These are phyloP conservation scores for Phalacrocorax brasilianus DNA, from an alignment of 2,113 vertebrate genomes.

Conservation along the genomic window DNA sequence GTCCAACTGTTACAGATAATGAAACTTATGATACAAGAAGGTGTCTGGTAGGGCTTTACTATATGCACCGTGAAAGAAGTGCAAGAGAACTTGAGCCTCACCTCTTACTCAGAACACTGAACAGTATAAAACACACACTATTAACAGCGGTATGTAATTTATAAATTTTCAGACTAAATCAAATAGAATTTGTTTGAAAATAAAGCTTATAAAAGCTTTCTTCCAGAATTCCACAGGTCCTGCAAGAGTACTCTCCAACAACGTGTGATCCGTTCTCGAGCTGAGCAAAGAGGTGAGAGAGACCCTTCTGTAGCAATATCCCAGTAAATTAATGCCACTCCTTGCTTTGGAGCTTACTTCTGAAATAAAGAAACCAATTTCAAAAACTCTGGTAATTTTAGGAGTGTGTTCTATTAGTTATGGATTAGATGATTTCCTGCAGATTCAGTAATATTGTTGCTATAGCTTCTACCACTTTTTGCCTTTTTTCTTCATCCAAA, in stretches of 20 bases:
- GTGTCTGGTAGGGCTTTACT: background rate
- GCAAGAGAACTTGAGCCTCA: background rate
- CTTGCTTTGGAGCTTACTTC: background rate
- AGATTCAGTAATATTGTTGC: background rate
- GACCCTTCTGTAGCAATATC: background rate
- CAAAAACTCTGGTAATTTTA: background rate
- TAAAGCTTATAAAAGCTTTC: background rate
- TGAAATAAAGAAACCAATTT: background rate
- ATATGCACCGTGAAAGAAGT: background rate
- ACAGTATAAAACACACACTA: background rate
- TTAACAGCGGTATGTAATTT: rapidly evolving
- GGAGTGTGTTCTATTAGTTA: background rate
- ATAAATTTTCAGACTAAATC: background rate
- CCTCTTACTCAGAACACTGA: background rate
- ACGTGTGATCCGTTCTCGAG: background rate
- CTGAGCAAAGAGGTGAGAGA: background rate
- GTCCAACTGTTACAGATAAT: background rate
- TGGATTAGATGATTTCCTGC: background rate
- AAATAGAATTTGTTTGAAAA: background rate
- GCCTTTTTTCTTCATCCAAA: background rate
- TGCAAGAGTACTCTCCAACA: background rate
- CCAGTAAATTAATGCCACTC: background rate
- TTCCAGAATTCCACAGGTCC: background rate
- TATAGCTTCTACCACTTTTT: background rate
- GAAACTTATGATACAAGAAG: background rate